These are phyloP conservation scores for Sebastes kiyomatsui DNA, from an alignment of 2,797 vertebrate genomes.

Conservation along the genomic window DNA sequence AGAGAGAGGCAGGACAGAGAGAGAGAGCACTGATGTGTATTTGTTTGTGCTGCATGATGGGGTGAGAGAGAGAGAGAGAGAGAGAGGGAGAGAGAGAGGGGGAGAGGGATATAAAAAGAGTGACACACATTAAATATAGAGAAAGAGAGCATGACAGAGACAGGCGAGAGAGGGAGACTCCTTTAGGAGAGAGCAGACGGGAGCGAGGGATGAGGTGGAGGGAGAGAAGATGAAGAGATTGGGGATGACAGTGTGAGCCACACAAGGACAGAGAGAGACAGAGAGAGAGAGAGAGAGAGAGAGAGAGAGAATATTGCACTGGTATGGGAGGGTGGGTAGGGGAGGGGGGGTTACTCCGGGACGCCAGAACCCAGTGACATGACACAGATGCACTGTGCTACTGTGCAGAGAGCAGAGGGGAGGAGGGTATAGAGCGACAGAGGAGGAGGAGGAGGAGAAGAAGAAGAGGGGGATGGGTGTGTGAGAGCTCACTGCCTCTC, in stretches of 20 bases:
- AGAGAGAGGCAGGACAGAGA: conserved; percentile 1
- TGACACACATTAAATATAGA: conserved; percentile 37
- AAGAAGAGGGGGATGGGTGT: neutral
- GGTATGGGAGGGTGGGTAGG: neutral
- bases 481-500: conserved; percentile 31
- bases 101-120: conserved; percentile 6
- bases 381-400: conserved; percentile 80
- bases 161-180: conserved; percentile 2
- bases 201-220: conserved; percentile 21
- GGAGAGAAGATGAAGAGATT: conserved; percentile 60
- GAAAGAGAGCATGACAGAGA: conserved; percentile 25
- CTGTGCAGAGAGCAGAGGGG: conserved; percentile 45
- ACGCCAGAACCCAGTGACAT: conserved; percentile 81
- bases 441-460: conserved; percentile 44
- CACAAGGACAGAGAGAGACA: conserved; percentile 36
- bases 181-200: conserved; percentile 28
- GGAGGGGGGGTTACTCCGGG: conserved; percentile 70
- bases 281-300: neutral
- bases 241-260: conserved; percentile 48
- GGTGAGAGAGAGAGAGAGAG: neutral
- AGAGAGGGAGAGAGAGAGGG: too few relatives aligned
- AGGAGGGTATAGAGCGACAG: conserved; percentile 16
- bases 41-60: conserved; percentile 33
- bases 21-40: conserved; percentile 29
- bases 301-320: neutral